Evolutionary conservation across 2,888 invertebrate species (phyloP), one percentile per base, ranked within the genome.

Genomic region (Trachelus tabidus): DNA sequence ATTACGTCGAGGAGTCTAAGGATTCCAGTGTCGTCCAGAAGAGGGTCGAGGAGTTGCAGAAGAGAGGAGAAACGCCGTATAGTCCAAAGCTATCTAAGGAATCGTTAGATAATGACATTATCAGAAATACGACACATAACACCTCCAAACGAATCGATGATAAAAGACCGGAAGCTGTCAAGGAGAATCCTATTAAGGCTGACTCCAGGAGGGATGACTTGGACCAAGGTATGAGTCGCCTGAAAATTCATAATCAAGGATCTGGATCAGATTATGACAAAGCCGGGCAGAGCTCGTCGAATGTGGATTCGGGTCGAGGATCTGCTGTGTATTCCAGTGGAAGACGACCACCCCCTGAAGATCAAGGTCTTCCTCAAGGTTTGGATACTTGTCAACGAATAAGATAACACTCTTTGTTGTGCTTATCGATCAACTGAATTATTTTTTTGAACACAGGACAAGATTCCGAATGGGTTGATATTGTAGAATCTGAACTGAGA

Each of bases 281-380:
- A 90, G 94, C 95, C 75, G 95, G 95, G 9, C 95, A 95, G 83
- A 95, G 95, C 15, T 93, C 93, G 1, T 96, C 95, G 0, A 96
- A 96, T 88, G 95, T 95, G 34, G 96, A 96, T 90, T 96, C 96
- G 0, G 96, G 96, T 31, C 92, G 96, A 83, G 96, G 96, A n/a
- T 96, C 96, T 88, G 96, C 96, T 11, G 95, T 96, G 73, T 96
- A 96, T 90, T 96, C 96, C 69, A 96, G 96, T 87, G 96, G 95
- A 3, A 92, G 95, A 81, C 92, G 95, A 85, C 94, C 94, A 71
- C 90, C 89, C 75, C 93, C 92, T 34, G 93, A 93, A 82, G 92
- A 89, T 86, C 91, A 83, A 80, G 88, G 82, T 75, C 84, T 88
- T 75, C 85, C 88, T 15, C 90, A 89, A 87, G 90, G 91, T 90